Conservation (phyloP, 2,888 invertebrate genomes). For the Brenthis ino region DNA sequence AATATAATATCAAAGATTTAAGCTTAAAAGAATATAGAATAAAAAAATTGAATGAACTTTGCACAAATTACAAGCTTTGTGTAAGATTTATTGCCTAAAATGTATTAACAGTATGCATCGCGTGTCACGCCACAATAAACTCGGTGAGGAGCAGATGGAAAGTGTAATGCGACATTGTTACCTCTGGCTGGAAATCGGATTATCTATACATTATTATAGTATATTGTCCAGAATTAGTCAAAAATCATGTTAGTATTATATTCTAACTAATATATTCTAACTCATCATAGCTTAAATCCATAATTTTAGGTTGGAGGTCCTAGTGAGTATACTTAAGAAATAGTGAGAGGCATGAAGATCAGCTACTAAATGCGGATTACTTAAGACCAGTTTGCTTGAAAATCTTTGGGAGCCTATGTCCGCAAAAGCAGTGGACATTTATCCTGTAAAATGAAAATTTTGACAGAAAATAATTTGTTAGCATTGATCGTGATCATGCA, state of each 20-base stretch:
- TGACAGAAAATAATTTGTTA: too few relatives aligned
- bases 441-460: too few relatives aligned
- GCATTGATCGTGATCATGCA: too few relatives aligned
- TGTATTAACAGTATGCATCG: slow-evolving; percentile 17
- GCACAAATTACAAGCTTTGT: neutral
- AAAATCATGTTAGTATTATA: neutral
- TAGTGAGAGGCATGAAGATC: too few relatives aligned
- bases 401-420: too few relatives aligned
- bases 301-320: too few relatives aligned
- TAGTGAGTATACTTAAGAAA: too few relatives aligned
- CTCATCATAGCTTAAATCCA: too few relatives aligned
- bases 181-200: slow-evolving; percentile 16
- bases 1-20: too few relatives aligned
- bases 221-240: neutral
- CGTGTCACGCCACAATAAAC: slow-evolving; percentile 21
- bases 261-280: neutral
- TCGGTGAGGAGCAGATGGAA: slow-evolving; percentile 13
- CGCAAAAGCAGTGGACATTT: too few relatives aligned
- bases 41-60: neutral
- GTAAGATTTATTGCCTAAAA: slow-evolving; percentile 8
- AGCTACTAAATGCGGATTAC: too few relatives aligned
- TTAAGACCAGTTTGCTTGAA: too few relatives aligned
- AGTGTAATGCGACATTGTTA: slow-evolving; percentile 26
- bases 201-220: slow-evolving; percentile 1
- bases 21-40: neutral